A percentile compares a stretch with the other conserved stretches of the same genome.
Conservation (phyloP, 2,888 invertebrate genomes). For the Torymus aiolomorphi region DNA sequence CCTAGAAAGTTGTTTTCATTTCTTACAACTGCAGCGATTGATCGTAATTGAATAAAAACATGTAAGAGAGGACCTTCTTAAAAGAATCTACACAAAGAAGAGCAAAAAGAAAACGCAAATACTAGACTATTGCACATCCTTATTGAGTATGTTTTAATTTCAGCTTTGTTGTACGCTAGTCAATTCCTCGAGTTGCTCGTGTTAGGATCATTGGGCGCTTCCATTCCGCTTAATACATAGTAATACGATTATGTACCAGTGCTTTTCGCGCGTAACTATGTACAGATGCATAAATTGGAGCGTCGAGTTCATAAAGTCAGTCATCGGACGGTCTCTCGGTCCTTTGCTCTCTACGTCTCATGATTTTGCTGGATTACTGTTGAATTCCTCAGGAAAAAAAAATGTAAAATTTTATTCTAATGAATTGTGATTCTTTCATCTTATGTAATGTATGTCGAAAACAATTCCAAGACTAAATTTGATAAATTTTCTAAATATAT, state of each 20-base stretch:
- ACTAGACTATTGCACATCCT: constrained; percentile 66
- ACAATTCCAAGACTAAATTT: neutral
- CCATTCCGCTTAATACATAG: constrained; percentile 65
- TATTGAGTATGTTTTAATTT: constrained; percentile 56
- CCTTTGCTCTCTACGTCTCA: constrained; percentile 62
- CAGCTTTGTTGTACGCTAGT: constrained; percentile 55
- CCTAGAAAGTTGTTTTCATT: constrained; percentile 11
- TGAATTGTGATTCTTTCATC: neutral
- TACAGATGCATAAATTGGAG: constrained; percentile 64
- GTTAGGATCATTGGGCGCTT: constrained; percentile 58
- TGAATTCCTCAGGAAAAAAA: constrained; percentile 64
- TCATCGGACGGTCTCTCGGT: constrained; percentile 64
- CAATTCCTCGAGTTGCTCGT: constrained; percentile 60
- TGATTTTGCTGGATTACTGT: constrained; percentile 62
- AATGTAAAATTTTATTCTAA: constrained; percentile 15
- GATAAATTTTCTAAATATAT: neutral
- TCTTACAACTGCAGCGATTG: constrained; percentile 18
- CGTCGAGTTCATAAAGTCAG: constrained; percentile 63
- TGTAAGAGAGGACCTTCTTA: constrained; percentile 3
- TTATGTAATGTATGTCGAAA: neutral
- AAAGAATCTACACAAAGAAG: constrained; percentile 35
- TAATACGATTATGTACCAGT: constrained; percentile 69
- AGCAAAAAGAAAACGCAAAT: constrained; percentile 45
- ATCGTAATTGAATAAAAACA: constrained; percentile 30
- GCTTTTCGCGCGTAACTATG: constrained; percentile 63